phyloP scores from a whole-genome alignment of 2,797 vertebrate genomes.

The Spinus pinus region DNA sequence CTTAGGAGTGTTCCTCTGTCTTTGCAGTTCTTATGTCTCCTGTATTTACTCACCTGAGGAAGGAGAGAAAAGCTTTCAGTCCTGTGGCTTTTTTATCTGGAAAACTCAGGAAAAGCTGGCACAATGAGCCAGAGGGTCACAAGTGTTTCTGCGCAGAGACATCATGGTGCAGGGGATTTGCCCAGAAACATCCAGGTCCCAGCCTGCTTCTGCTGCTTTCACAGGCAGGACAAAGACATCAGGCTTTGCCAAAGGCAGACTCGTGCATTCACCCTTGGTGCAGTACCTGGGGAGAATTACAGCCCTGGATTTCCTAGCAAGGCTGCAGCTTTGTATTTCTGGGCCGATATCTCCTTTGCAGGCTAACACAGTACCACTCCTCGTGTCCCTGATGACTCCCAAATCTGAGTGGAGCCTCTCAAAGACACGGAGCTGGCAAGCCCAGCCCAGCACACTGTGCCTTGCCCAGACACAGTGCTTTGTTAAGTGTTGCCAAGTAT shows the following conservation, averaged over 20 bases:
- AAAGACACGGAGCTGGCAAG: slow-evolving; percentile 14
- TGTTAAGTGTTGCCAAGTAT: slow-evolving; percentile 11
- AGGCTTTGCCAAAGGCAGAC: background rate
- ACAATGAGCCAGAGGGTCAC: background rate
- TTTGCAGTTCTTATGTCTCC: background rate
- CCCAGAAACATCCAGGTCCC: background rate
- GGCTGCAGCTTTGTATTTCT: slow-evolving; percentile 22
- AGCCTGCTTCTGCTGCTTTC: background rate
- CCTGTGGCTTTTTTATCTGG: slow-evolving; percentile 40
- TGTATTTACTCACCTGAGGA: background rate
- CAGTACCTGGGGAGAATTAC: slow-evolving; percentile 36
- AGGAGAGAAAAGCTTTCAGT: slow-evolving; percentile 21
- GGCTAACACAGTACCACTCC: background rate
- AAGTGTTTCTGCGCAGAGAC: background rate
- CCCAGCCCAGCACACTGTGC: background rate
- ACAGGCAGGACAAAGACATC: background rate
- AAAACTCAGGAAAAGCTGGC: slow-evolving; percentile 25
- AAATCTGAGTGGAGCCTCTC: slow-evolving; percentile 17
- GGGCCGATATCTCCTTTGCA: slow-evolving; percentile 20
- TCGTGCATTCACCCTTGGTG: background rate
- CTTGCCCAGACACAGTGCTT: slow-evolving; percentile 3
- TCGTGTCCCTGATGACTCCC: background rate
- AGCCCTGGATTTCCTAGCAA: background rate
- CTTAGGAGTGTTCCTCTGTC: background rate
- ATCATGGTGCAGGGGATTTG: background rate